Conservation (phyloP, 2,888 invertebrate species). For the Antheraea yamamai region DNA sequence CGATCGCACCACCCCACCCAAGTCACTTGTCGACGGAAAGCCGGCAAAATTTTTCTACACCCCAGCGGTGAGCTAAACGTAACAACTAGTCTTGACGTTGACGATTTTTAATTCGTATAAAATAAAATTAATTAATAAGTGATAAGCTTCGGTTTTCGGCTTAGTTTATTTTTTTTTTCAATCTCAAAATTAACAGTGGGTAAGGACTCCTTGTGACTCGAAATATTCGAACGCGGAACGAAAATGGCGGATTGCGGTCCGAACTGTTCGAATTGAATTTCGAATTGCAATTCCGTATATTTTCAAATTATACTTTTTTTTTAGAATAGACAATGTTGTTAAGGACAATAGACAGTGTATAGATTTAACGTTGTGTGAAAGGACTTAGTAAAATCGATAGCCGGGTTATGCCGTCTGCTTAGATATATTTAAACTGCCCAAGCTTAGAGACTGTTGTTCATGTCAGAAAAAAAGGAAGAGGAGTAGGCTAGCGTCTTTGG, state of each 20-base stretch:
- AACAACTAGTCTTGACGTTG: slow-evolving; percentile 63
- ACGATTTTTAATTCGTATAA: slow-evolving; percentile 40
- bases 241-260: slow-evolving; percentile 67
- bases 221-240: slow-evolving; percentile 47
- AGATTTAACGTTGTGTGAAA: slow-evolving; percentile 46
- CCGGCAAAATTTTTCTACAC: slow-evolving; percentile 78
- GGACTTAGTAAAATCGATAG: slow-evolving; percentile 61
- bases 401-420: slow-evolving; percentile 43
- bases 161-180: slow-evolving; percentile 30
- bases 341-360: slow-evolving; percentile 48
- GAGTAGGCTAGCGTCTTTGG: slow-evolving; percentile 65
- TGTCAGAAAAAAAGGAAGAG: slow-evolving; percentile 70
- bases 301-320: slow-evolving; percentile 22
- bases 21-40: slow-evolving; percentile 59
- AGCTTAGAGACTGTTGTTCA: slow-evolving; percentile 67
- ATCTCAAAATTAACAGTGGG: slow-evolving; percentile 29
- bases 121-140: slow-evolving; percentile 36
- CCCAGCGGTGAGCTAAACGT: slow-evolving; percentile 72
- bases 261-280: slow-evolving; percentile 22
- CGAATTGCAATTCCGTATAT: slow-evolving; percentile 23
- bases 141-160: slow-evolving; percentile 35
- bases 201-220: slow-evolving; percentile 25
- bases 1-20: slow-evolving; percentile 67
- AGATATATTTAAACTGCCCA: slow-evolving; percentile 55
- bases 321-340: slow-evolving; percentile 50